Conservation (phyloP, 1,140 invertebrate genomes). For the Scaptodrosophila lebanonensis region DNA sequence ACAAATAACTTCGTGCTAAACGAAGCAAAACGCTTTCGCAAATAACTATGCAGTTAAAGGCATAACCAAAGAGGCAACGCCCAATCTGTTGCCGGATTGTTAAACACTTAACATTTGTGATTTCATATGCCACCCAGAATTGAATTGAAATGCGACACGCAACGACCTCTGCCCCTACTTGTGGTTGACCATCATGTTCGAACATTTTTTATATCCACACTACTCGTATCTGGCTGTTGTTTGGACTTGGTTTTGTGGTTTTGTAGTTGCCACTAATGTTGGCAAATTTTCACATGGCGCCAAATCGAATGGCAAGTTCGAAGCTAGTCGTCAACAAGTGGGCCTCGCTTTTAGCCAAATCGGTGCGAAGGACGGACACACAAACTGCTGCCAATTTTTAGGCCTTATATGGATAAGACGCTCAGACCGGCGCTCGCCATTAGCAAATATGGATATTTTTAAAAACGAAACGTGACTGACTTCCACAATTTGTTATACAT, state of each 20-base stretch:
- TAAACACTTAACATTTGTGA: conserved; percentile 32
- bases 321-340: conserved; percentile 52
- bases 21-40: conserved; percentile 20
- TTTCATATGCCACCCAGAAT: conserved; percentile 38
- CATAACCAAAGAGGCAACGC: too few relatives aligned
- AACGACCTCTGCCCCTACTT: not conserved
- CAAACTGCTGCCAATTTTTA: conserved; percentile 46
- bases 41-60: too few relatives aligned
- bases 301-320: conserved; percentile 10
- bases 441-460: conserved; percentile 59
- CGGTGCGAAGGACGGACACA: conserved; percentile 65
- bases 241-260: conserved; percentile 5
- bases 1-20: conserved; percentile 45
- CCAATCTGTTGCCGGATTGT: too few relatives aligned
- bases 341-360: conserved; percentile 49
- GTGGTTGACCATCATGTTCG: too few relatives aligned
- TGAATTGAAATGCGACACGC: conserved; percentile 55
- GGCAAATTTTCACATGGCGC: too few relatives aligned
- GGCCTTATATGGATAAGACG: conserved; percentile 53
- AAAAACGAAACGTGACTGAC: conserved; percentile 30
- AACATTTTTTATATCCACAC: conserved; percentile 1
- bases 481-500: too few relatives aligned
- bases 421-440: conserved; percentile 28
- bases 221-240: conserved; percentile 37
- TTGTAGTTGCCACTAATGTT: not conserved